Percentiles rank a stretch among this genome's conserved stretches.
These are phyloP conservation scores for Cyclargus thomasi DNA, from an alignment of 1,140 invertebrate genomes.

Conservation along the genomic window DNA sequence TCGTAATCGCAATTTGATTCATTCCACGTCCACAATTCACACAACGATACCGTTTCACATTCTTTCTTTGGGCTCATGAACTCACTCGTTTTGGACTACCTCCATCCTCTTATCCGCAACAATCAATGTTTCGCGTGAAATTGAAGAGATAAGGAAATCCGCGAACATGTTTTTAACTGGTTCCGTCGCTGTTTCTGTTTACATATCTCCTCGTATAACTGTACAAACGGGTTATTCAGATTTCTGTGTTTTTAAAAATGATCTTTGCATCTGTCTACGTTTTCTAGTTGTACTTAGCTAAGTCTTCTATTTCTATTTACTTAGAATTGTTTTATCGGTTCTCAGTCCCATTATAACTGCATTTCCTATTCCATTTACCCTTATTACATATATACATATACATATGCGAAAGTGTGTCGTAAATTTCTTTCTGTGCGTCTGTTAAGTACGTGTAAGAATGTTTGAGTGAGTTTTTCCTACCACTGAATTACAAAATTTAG, in stretches of 20 bases:
- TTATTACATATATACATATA: no score
- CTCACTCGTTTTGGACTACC: constrained; percentile 31
- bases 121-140: constrained; percentile 37
- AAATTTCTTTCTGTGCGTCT: no score
- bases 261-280: constrained; percentile 26
- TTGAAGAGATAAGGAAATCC: constrained; percentile 30
- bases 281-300: neutral
- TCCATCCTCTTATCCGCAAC: constrained; percentile 17
- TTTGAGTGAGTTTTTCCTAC: no score
- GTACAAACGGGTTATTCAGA: constrained; percentile 57
- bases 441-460: no score
- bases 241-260: constrained; percentile 55
- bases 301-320: neutral
- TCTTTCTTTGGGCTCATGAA: constrained; percentile 51
- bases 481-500: no score
- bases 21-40: constrained; percentile 66
- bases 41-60: constrained; percentile 61
- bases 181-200: constrained; percentile 39
- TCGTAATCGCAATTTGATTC: constrained; percentile 57
- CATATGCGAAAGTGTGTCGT: no score
- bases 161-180: constrained; percentile 41
- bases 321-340: no score
- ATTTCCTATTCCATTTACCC: no score
- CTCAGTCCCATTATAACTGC: no score
- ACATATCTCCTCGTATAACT: constrained; percentile 58